Percentiles rank a stretch among this genome's conserved stretches.
These are phyloP conservation scores for Caenorhabditis inopinata DNA, from an alignment of 1,140 invertebrate species.

Conservation along the genomic window DNA sequence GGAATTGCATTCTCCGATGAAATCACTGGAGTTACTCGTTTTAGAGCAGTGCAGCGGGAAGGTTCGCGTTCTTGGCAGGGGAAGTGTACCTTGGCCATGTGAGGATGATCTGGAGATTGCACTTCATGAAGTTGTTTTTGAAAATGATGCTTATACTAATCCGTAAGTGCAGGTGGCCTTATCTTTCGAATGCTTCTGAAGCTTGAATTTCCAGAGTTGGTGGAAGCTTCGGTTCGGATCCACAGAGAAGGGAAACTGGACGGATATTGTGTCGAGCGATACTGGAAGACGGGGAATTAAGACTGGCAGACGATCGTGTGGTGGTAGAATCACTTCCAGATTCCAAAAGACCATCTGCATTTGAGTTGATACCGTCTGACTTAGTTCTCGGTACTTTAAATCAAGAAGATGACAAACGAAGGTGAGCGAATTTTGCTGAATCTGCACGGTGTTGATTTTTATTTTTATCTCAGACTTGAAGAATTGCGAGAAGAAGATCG, in stretches of 20 bases:
- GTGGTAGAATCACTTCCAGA: not conserved
- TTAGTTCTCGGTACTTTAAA: not conserved
- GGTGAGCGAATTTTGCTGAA: not conserved
- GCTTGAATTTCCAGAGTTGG: not conserved
- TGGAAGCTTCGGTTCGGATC: not conserved
- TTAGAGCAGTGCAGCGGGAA: not conserved
- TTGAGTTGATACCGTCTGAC: not conserved
- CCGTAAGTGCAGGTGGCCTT: not conserved
- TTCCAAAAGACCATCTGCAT: not conserved
- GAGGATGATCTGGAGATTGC: not conserved
- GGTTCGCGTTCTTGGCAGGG: not conserved
- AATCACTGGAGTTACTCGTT: not conserved
- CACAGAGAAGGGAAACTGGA: not conserved
- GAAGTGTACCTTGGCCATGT: not conserved
- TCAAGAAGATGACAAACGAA: not conserved
- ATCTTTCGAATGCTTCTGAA: too few species aligned
- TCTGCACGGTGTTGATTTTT: not conserved
- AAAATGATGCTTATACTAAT: not conserved
- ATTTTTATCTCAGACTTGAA: not conserved
- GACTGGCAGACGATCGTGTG: not conserved
- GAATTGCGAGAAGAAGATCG: not conserved
- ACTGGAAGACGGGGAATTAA: not conserved
- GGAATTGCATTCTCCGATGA: constrained; percentile 4
- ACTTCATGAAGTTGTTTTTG: not conserved
- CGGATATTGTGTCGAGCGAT: not conserved